These are phyloP conservation scores for Diploptera punctata DNA, from an alignment of 2,888 invertebrate genomes.

Conservation along the genomic window DNA sequence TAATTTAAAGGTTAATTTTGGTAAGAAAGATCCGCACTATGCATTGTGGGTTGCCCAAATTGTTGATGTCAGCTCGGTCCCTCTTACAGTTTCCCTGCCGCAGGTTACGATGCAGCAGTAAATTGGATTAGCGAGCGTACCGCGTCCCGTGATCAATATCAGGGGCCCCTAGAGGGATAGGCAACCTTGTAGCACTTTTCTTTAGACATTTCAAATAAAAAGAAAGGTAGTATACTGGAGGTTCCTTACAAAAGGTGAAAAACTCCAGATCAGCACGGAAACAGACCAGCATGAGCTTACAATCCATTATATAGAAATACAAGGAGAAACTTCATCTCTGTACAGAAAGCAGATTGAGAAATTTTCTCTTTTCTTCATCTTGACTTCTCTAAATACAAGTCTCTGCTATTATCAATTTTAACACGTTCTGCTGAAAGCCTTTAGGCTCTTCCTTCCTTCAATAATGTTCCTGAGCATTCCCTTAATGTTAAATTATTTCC, in stretches of 20 bases:
- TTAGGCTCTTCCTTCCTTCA: no score
- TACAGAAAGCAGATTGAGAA: no score
- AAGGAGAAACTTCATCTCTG: neutral
- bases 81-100: neutral
- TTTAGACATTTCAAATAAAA: neutral
- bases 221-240: no score
- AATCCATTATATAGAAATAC: neutral
- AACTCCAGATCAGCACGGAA: neutral
- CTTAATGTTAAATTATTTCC: no score
- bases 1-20: no score
- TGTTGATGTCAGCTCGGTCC: neutral
- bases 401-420: no score
- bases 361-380: no score
- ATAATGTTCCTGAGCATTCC: no score
- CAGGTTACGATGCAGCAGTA: neutral
- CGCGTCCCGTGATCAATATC: neutral
- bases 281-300: neutral
- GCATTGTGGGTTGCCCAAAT: no score
- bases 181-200: slow-evolving; percentile 14
- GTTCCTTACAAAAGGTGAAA: neutral
- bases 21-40: no score
- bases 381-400: no score
- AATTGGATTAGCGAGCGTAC: slow-evolving; percentile 10
- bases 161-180: neutral
- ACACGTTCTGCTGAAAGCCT: no score